Base-by-base conservation (phyloP, 2,797 vertebrate species). In the Myoxocephalus aenaeus region DNA sequence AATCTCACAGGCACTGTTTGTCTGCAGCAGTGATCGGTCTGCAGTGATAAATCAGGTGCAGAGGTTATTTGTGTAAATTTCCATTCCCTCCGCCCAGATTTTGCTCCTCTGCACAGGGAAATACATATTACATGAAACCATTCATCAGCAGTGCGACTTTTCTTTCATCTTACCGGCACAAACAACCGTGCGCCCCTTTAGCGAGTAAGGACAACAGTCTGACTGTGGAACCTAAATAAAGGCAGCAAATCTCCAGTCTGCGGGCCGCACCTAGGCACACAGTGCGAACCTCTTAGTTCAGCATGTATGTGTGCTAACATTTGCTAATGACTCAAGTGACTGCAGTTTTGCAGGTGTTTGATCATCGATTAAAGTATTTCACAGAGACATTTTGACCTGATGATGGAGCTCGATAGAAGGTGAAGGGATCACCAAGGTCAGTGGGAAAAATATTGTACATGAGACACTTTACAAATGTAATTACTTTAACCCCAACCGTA, bases 71-170 rank as follows among this genome's bases (percentile, higher is more conserved):
- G 27, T 40, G 20, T 38, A 58, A 10, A 59, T 66, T 66, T 58
- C 29, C 42, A 34, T 63, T 70, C 44, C 40, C 51, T 46, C 15
- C n/a, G 6, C 48, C 6, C 15, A 63, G 38, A 76, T 15, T 25
- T 10, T 63, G 48, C 48, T 14, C 36, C n/a, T 69, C n/a, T 46
- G 58, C 62, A 68, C 25, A 54, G 34, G 6, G 14, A 38, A 71
- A 36, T 63, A 51, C 53, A 48, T 48, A 42, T 32, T 22, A 42
- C 34, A 51, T 40, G 5, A 56, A 22, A 56, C 6, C 38, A n/a
- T 22, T 29, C 29, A 36, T 59, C 17, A 44, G 20, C 61, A 27
- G 51, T 65, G 51, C 29, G 1, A 0, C 42, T 58, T 57, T 29
- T 36, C 42, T 20, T 54, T 6, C 27, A 44, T 75, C 42, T 57